Evolutionary conservation across 2,113 vertebrate species (phyloP).

Genomic region (Crotalus tigris): DNA sequence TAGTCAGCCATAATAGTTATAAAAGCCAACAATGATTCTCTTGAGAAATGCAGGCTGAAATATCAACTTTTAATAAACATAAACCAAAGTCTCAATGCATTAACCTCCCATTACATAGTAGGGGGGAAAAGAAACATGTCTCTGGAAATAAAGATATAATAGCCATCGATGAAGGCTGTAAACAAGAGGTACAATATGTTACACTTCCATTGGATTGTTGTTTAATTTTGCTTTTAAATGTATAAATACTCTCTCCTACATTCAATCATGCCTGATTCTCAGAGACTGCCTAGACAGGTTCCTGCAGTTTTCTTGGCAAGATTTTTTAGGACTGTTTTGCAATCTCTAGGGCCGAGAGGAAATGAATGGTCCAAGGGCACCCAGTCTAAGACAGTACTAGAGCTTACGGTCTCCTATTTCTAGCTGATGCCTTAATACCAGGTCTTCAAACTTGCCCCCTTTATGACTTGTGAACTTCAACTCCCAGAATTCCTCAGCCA

Average conservation of each 20-base stretch:
- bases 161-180: conserved; percentile 58
- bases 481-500: no score
- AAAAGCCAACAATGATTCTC: conserved; percentile 58
- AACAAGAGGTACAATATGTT: conserved; percentile 57
- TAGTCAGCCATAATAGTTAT: conserved; percentile 50
- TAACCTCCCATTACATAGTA: conserved; percentile 63
- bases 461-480: no score
- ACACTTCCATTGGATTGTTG: conserved; percentile 24
- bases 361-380: not conserved
- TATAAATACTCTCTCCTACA: not conserved
- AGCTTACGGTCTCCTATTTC: not conserved
- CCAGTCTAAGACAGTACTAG: not conserved
- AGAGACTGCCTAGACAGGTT: not conserved
- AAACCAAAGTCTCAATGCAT: conserved; percentile 63
- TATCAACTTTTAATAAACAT: conserved; percentile 54
- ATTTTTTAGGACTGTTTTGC: not conserved
- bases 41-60: conserved; percentile 59
- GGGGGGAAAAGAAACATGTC: conserved; percentile 46
- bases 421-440: not conserved
- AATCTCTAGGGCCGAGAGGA: not conserved
- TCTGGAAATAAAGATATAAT: conserved; percentile 69
- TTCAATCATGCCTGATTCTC: not conserved
- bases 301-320: not conserved
- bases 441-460: no score
- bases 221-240: conserved; percentile 50